A percentile compares a stretch with the other conserved stretches of the same genome.
These are phyloP conservation scores for Neelides sp. DNA, from an alignment of 1,140 invertebrate species.

Conservation along the genomic window DNA sequence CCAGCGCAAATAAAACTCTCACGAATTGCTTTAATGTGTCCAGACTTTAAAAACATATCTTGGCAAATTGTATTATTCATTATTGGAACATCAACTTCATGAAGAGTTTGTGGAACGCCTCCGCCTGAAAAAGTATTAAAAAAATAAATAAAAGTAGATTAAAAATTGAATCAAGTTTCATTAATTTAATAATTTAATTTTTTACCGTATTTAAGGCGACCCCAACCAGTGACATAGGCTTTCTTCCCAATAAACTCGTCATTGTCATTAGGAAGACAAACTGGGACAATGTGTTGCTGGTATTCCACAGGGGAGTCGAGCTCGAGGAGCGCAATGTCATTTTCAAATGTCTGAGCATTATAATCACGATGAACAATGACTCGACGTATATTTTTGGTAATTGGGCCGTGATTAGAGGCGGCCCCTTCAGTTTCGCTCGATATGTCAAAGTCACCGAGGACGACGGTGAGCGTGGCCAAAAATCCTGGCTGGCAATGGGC, in stretches of 20 bases:
- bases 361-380: slow-evolving; percentile 81
- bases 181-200: slow-evolving; percentile 24
- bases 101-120: slow-evolving; percentile 70
- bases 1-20: slow-evolving; percentile 87
- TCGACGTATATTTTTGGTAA: slow-evolving; percentile 67
- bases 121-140: slow-evolving; percentile 47
- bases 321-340: slow-evolving; percentile 68
- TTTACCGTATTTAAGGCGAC: slow-evolving; percentile 27
- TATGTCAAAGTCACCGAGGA: slow-evolving; percentile 81
- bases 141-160: neutral
- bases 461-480: slow-evolving; percentile 72
- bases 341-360: slow-evolving; percentile 78
- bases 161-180: slow-evolving; percentile 2
- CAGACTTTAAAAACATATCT: slow-evolving; percentile 81
- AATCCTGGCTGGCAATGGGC: slow-evolving; percentile 91
- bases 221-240: slow-evolving; percentile 25
- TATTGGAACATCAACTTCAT: slow-evolving; percentile 83
- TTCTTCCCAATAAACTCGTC: slow-evolving; percentile 58
- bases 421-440: slow-evolving; percentile 57
- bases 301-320: slow-evolving; percentile 69
- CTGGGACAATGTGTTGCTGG: slow-evolving; percentile 78
- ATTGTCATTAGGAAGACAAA: slow-evolving; percentile 74
- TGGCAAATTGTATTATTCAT: slow-evolving; percentile 83
- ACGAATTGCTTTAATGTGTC: slow-evolving; percentile 72
- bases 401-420: slow-evolving; percentile 52